Base-by-base conservation (phyloP, 2,888 invertebrate species). In the Acleris literana region DNA sequence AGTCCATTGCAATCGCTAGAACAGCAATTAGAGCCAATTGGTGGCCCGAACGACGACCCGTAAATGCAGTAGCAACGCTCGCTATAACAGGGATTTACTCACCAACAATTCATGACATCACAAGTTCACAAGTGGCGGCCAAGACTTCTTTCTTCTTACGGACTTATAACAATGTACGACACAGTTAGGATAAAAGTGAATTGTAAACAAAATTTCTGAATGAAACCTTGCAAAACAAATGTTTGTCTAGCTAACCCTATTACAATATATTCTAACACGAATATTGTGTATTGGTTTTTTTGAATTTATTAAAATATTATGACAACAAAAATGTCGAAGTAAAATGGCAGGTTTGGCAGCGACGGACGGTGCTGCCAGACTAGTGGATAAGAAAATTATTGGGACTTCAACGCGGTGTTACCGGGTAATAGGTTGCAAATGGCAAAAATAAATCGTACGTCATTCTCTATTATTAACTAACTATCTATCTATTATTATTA, bases 1-100 rank as follows among this genome's bases (percentile, higher is more conserved):
- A 58, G 68, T 71, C 74, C 70, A 74, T 76, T 71, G 71, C 70
- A 63, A 76, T 73, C 76, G 72, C 73, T 73, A 76, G 69, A 71
- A 65, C 61, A 76, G 77, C 81, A 83, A 87, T 87, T 86, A 84
- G 80, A 81, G 78, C 72, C 79, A 85, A 84, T 85, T 84, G 79
- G 69, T 72, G 71, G 71, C 69, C 70, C 75, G 72, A 72, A 75
- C 87, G 78, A 81, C 86, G 79, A 81, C 86, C 86, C 29, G 55
- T 44, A 33, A n/a, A 44, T 65, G 44, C 60, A 61, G 29, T 65
- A 65, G 49, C 55, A 55, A 65, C 55, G 74, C 72, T 74, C 72
- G 66, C 58, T 66, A 57, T 70, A 66, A 33, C 39, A 33, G 33
- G 33, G 33, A 9, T 33, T 33, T 60, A 65, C 65, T 65, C 43